Evolutionary conservation across 2,797 vertebrate genomes (phyloP), one percentile per base, ranked within the genome.

Genomic region (Eptatretus atami): DNA sequence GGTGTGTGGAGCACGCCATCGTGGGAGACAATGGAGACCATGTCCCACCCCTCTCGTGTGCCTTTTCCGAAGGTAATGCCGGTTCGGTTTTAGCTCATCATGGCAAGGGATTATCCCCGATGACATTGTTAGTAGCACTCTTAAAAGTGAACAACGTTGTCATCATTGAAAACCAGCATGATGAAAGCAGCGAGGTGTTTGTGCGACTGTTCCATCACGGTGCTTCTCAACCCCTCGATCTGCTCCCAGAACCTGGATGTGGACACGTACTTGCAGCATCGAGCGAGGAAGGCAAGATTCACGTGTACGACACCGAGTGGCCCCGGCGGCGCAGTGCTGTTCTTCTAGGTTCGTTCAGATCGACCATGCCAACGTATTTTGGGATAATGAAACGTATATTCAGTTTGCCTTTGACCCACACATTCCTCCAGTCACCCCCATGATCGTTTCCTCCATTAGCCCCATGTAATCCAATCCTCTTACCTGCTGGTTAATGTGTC

Each of bases 201-300:
- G 44, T 15, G 31, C 19, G 53, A 12, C 15, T 15, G 25, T n/a
- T 64, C 19, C 12, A 52, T 11, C 44, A n/a, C 52, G 63, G n/a
- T 61, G 57, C 57, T n/a, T n/a, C 12, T 24, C 9, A 10, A 61
- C 31, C 25, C n/a, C 63, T 25, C 64, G 53, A 66, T 14, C 64
- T 63, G 65, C 31, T 66, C 71, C 64, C 72, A 94, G 87, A 73
- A 6, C 69, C 69, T 0, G 68, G 71, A 52, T 68, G 76, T 68
- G 75, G 75, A 52, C 78, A 78, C 1, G 3, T 82, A 14, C 73
- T 96, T 11, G 92, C 83, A 63, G 81, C 81, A 65, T 82, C 86
- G 53, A 98, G 95, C 64, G 92, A 98, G 71, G 87, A 93, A 72
- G 92, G 92, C 3, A 76, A 87, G 24, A 79, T 96, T 54, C 75